These are phyloP conservation scores for Sminthurinus aureus DNA, from an alignment of 2,888 invertebrate genomes.

Conservation along the genomic window DNA sequence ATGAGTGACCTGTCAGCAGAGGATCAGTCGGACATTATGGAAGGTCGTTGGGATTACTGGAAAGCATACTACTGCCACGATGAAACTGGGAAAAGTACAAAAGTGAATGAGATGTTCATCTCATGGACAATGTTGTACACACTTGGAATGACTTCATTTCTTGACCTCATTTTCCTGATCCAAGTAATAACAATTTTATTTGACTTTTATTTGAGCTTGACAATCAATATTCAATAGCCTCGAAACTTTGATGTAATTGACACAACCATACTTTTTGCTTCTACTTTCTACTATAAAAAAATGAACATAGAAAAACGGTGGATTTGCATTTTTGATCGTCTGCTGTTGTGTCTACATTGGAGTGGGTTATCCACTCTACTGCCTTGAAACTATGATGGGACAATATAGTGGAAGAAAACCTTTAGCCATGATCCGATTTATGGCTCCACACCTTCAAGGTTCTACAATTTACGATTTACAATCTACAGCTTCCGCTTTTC, in stretches of 20 bases:
- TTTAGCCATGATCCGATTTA: slow-evolving; percentile 43
- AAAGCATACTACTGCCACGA: slow-evolving; percentile 21
- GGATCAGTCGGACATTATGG: slow-evolving; percentile 20
- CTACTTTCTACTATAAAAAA: no score
- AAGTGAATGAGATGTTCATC: slow-evolving; percentile 5
- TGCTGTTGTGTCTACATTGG: slow-evolving; percentile 41
- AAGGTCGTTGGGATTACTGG: slow-evolving; percentile 33
- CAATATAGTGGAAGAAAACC: slow-evolving; percentile 53
- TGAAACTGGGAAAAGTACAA: no score
- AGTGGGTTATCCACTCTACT: slow-evolving; percentile 50
- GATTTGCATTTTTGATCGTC: slow-evolving; percentile 47
- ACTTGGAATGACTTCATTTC: no score
- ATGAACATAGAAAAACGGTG: slow-evolving; percentile 48
- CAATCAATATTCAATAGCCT: no score
- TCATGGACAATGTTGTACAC: slow-evolving; percentile 15
- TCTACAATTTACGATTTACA: no score
- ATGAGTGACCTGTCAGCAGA: slow-evolving; percentile 17
- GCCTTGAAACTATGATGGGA: slow-evolving; percentile 51
- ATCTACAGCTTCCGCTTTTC: no score
- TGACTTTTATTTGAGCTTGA: no score
- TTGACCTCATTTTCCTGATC: no score
- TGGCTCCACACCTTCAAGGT: slow-evolving; percentile 41
- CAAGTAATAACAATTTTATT: no score
- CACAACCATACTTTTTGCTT: no score
- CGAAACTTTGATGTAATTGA: no score